Percentiles rank a stretch among this genome's conserved stretches.
phyloP scores from a whole-genome alignment of 2,888 invertebrate species.

The Chironomus riparius region DNA sequence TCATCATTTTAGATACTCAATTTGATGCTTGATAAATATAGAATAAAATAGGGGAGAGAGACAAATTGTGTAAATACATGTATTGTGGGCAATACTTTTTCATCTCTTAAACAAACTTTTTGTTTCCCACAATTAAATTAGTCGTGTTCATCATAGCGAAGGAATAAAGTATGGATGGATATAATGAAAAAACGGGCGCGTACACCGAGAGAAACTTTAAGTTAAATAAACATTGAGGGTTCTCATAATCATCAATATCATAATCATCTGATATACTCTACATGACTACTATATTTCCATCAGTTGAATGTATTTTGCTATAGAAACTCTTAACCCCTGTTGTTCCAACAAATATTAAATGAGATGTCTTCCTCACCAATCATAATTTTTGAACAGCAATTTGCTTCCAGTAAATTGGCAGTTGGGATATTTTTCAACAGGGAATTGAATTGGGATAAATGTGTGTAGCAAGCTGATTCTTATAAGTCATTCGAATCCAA shows the following conservation, averaged over 20 bases:
- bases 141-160: constrained; percentile 1
- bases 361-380: neutral
- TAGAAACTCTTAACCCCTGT: too few relatives aligned
- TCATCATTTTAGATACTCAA: neutral
- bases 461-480: too few relatives aligned
- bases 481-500: too few relatives aligned
- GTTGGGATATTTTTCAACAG: too few relatives aligned
- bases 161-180: constrained; percentile 3
- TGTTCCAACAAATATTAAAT: too few relatives aligned
- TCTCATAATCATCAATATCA: constrained; percentile 1
- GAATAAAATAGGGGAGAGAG: neutral
- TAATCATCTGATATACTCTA: neutral
- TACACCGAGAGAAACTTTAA: constrained; percentile 5
- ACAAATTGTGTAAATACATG: neutral
- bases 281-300: neutral
- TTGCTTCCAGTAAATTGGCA: too few relatives aligned
- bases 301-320: too few relatives aligned
- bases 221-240: constrained; percentile 25
- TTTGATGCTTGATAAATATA: neutral
- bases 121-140: constrained; percentile 25
- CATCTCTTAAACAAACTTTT: neutral
- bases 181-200: neutral
- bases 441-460: too few relatives aligned
- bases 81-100: constrained; percentile 16
- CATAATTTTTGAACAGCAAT: neutral